Evolutionary conservation across 2,888 invertebrate genomes (phyloP), one percentile per base, ranked within the genome.

Genomic region (Conchocele bisecta): DNA sequence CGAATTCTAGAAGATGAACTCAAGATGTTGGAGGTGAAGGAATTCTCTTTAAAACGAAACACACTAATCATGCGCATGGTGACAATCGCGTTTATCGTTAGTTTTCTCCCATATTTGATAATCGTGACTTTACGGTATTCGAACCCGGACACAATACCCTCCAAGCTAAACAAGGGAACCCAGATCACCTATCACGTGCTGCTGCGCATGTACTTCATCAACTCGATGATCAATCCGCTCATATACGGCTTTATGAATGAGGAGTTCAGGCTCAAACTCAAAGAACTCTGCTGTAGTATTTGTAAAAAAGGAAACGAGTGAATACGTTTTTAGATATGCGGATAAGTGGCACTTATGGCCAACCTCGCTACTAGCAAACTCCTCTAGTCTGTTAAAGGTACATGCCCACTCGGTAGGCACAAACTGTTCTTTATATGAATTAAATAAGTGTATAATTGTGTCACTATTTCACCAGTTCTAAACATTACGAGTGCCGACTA

Each of bases 161-260:
- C 46, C 11, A 63, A 68, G 24, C 31, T 75, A 17, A 64, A 57
- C 58, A 66, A 64, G 42, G 41, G 65, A 2, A 58, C 70, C n/a
- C 71, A 78, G 33, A 71, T 78, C 11, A 57, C 63, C 3, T 71
- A 75, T 29, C 72, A 74, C 39, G 63, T 75, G 13, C 75, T 78
- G 46, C 31, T 75, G 31, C 46, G 72, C 41, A 67, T 69, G 6
- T 78, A 78, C 28, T 78, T 75, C 37, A 60, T 78, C 3, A 78
- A 78, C 37, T 73, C 71, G 1, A 65, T 78, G 71, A 72, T 78
- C 2, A 78, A 78, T 57, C 78, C 78, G 6, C 75, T 78, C 42
- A 78, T 78, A 20, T 78, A 78, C 39, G 78, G 78, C 0, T 78
- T 78, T 35, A 64, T 78, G 66, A 78, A 78, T 33, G 57, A 53